Evolutionary conservation across 1,140 invertebrate genomes (phyloP), one percentile per base, ranked within the genome.

Genomic region (Drosophila miranda): DNA sequence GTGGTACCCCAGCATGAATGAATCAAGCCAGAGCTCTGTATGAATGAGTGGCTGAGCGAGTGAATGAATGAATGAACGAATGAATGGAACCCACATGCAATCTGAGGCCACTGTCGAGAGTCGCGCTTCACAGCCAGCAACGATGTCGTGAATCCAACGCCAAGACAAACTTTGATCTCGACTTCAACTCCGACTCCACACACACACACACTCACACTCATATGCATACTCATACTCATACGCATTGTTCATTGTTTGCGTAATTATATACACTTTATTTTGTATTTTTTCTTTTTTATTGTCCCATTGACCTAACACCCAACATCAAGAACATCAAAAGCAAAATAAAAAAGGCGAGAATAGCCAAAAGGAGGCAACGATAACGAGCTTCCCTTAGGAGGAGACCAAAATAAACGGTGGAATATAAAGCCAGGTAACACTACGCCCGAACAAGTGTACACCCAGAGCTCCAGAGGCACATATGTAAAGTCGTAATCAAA

Each of bases 301-400:
- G 78, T 88, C 83, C 76, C 83, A 88, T 88, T 88, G 83, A 82
- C 83, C 83, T 50, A 88, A 88, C 83, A 80, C 63, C 75, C 72
- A 88, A 79, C 57, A 67, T 56, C 73, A 48, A 51, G 75, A 82
- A 82, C 74, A 71, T 55, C 52, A 57, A 78, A 83, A 83, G 49
- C 70, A 83, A 83, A 83, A 75, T 78, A 83, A 83, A 82, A 77
- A 55, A 60, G 68, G 67, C 54, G 44, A 46, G 43, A 61, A 42
- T 49, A 46, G 19, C 30, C 46, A 51, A 58, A 45, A 16, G 19
- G 16, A 43, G 41, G 13, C n/a, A 19, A 44, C 11, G 13, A 26
- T 16, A 26, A 44, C 8, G 28, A 2, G 28, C 28, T 30, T 30
- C 11, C 21, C 13, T 9, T 23, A 23, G 19, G 26, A 23, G n/a